phyloP scores from a whole-genome alignment of 2,888 invertebrate species.

The Pachycephus smyrnensis region DNA sequence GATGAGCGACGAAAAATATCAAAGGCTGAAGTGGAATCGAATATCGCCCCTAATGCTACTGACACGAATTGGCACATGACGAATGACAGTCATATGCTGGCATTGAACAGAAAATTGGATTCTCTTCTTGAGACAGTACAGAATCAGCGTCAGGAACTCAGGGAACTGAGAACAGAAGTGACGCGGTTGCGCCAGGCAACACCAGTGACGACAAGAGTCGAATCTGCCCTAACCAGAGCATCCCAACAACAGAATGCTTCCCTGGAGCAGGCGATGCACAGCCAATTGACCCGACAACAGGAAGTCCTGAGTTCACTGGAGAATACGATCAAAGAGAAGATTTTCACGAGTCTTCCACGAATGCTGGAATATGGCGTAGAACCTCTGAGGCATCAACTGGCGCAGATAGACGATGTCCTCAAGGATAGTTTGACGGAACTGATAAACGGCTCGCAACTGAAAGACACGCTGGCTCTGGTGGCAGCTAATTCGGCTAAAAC shows the following conservation, averaged over 20 bases:
- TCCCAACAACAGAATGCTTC: constrained; percentile 54
- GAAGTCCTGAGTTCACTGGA: constrained; percentile 58
- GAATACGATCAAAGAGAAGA: constrained; percentile 67
- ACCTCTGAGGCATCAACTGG: constrained; percentile 78
- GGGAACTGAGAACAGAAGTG: constrained; percentile 54
- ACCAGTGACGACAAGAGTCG: constrained; percentile 49
- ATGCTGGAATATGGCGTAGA: constrained; percentile 78
- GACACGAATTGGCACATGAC: constrained; percentile 42
- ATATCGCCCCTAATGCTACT: constrained; percentile 21
- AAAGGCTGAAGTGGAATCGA: constrained; percentile 31
- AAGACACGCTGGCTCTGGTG: constrained; percentile 79
- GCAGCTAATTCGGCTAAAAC: constrained; percentile 79
- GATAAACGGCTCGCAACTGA: constrained; percentile 77
- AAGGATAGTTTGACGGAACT: constrained; percentile 85
- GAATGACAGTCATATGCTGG: constrained; percentile 40
- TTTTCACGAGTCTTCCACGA: constrained; percentile 68
- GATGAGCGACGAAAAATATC: constrained; percentile 30
- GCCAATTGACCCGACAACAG: constrained; percentile 50
- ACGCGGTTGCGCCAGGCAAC: constrained; percentile 47
- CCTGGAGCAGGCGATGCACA: constrained; percentile 53
- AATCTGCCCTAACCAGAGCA: constrained; percentile 51
- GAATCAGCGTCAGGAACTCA: constrained; percentile 56
- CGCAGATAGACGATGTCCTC: constrained; percentile 79
- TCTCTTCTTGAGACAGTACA: constrained; percentile 53
- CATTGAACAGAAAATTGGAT: constrained; percentile 54